Base-by-base conservation (phyloP, 1,140 invertebrate species). In the Euura lappo region DNA sequence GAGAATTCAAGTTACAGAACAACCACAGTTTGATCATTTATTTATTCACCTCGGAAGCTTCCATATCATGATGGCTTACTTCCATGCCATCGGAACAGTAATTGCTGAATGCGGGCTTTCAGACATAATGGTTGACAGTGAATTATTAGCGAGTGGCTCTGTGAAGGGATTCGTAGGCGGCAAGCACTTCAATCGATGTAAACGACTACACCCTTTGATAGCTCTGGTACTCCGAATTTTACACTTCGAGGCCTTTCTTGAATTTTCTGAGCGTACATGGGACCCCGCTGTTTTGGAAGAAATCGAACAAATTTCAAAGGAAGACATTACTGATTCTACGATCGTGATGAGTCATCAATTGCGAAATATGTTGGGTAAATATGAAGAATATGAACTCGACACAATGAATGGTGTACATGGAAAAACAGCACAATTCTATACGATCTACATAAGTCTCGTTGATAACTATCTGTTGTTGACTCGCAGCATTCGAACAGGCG, bases 1-100 rank as follows among this genome's bases (percentile, higher is more conserved):
- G 65, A 69, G 70, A 74, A 71, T 46, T 71, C 65, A 74, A 71
- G 13, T 65, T 43, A 69, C 47, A 10, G 72, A 45, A 69, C 71
- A 65, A 72, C 11, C 68, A 6, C 70, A 6, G 60, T 66, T 45
- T 71, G 74, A 64, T 64, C 72, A 74, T 68, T 72, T 78, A 66
- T 86, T 85, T 70, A 85, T 86, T 66, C 80, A 80, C 64, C 72
- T 84, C n/a, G 85, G 84, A 51, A 44, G 75, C 8, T 84, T 85
- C 70, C 83, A 85, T 72, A 78, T 83, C n/a, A 77, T 80, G 76
- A 78, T 85, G 78, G 76, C 84, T 45, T 86, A 73, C 74, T 85
- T 84, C 71, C 80, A 81, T 77, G 78, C 79, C 13, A 47, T 84
- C 28, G 28, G 28, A 28, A 28, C 28, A 28, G 28, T 28, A 28